Base-by-base conservation (phyloP, 2,888 invertebrate genomes). In the Mythimna loreyi region DNA sequence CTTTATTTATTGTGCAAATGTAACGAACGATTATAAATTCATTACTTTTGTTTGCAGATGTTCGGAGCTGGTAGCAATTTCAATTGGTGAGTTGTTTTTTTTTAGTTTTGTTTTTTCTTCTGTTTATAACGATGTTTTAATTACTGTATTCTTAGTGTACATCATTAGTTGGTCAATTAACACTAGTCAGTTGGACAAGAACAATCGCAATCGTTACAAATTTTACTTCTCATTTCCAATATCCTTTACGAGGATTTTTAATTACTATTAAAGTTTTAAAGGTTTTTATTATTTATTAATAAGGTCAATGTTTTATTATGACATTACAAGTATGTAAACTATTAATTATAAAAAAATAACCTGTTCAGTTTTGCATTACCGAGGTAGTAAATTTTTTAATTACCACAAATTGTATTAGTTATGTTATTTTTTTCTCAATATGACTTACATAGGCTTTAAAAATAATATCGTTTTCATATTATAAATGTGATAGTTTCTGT, bases 41-140 rank as follows among this genome's bases (percentile, higher is more conserved):
- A 89, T 89, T 88, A 70, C 59, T 70, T 86, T 88, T 90, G 80
- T 90, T 91, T 86, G 71, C 93, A 92, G 92, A 87, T 87, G 80
- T 71, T 80, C 65, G 80, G 78, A 72, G 75, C 79, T 81, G 67
- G 66, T 78, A 67, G 72, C 63, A 78, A 78, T 69, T 81, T 62
- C 75, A 78, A 81, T 78, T 82, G 88, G 89, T 89, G 72, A 89
- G 90, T 87, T 78, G 68, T 16, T 57, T 47, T 53, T 53, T 40
- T 16, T 53, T 23, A 23, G 13, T 36, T 57, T 25, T 25, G 13
- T 52, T 7, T 45, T 58, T 8, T 9, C 13, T 65, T 64, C 40
- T 59, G 13, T 25, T 6, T 19, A 13, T 65, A 78, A 69, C 56
- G 60, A 67, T 58, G 61, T 75, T 72, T 63, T 69, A 70, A 75